Conservation (phyloP, 2,888 invertebrate species). For the Ptychoptera contaminata region DNA sequence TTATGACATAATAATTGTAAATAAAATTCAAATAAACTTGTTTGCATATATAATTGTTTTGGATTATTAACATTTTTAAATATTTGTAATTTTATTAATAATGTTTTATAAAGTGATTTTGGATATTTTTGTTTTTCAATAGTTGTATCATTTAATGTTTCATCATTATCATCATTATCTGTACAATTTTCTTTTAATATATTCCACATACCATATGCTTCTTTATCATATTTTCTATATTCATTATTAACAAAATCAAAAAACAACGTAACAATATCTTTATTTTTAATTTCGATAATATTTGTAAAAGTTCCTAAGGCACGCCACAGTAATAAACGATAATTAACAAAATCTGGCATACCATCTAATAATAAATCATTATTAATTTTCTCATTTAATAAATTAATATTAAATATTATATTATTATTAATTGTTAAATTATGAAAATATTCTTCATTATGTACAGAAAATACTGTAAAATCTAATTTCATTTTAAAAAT, state of each 20-base stretch:
- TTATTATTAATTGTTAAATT: too few species aligned
- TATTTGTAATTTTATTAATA: slow-evolving; percentile 55
- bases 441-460: too few species aligned
- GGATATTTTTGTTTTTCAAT: slow-evolving; percentile 21
- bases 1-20: slow-evolving; percentile 66
- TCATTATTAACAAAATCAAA: slow-evolving; percentile 51
- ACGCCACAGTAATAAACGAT: slow-evolving; percentile 68
- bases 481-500: slow-evolving; percentile 37
- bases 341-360: slow-evolving; percentile 56
- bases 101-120: slow-evolving; percentile 16
- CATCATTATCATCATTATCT: slow-evolving; percentile 24
- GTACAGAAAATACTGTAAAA: too few species aligned
- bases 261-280: slow-evolving; percentile 64
- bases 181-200: slow-evolving; percentile 29
- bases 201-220: slow-evolving; percentile 38
- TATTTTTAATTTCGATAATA: slow-evolving; percentile 64
- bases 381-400: slow-evolving; percentile 2
- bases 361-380: slow-evolving; percentile 19
- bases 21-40: slow-evolving; percentile 57
- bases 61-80: slow-evolving; percentile 71
- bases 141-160: slow-evolving; percentile 24
- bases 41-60: slow-evolving; percentile 57
- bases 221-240: slow-evolving; percentile 42
- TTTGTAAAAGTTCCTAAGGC: slow-evolving; percentile 56
- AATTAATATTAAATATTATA: not conserved